phyloP scores from a whole-genome alignment of 2,888 invertebrate genomes.

The Sialis fuliginosa region DNA sequence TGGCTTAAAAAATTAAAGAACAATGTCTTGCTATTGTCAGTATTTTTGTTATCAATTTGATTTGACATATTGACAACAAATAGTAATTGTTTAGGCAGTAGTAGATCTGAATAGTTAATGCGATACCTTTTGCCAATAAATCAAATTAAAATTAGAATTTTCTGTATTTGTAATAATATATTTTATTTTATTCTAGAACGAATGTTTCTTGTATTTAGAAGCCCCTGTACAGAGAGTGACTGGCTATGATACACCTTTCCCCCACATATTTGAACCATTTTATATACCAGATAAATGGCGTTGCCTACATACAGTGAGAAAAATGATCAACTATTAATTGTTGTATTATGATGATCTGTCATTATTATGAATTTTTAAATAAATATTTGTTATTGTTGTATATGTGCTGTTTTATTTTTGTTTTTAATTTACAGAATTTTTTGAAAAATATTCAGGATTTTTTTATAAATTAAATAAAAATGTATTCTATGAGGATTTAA shows the following conservation, averaged over 20 bases:
- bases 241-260: slow-evolving; percentile 96
- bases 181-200: slow-evolving; percentile 37
- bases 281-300: slow-evolving; percentile 91
- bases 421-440: too few relatives aligned
- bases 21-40: too few relatives aligned
- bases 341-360: background rate
- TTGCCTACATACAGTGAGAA: slow-evolving; percentile 65
- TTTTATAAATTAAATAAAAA: too few relatives aligned
- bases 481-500: too few relatives aligned
- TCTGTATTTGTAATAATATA: background rate
- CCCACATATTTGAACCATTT: slow-evolving; percentile 89
- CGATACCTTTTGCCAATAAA: too few relatives aligned
- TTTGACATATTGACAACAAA: too few relatives aligned
- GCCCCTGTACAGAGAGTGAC: slow-evolving; percentile 80
- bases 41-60: too few relatives aligned
- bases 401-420: too few relatives aligned
- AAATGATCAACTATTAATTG: slow-evolving; percentile 53
- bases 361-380: background rate
- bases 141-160: background rate
- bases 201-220: slow-evolving; percentile 89
- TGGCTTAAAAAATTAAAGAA: too few relatives aligned
- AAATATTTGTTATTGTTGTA: background rate
- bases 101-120: too few relatives aligned
- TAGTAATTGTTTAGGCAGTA: too few relatives aligned
- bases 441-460: too few relatives aligned